Percentiles rank a stretch among this genome's conserved stretches.
phyloP scores from a whole-genome alignment of 2,888 invertebrate genomes.

The Tenthredo mesomela region DNA sequence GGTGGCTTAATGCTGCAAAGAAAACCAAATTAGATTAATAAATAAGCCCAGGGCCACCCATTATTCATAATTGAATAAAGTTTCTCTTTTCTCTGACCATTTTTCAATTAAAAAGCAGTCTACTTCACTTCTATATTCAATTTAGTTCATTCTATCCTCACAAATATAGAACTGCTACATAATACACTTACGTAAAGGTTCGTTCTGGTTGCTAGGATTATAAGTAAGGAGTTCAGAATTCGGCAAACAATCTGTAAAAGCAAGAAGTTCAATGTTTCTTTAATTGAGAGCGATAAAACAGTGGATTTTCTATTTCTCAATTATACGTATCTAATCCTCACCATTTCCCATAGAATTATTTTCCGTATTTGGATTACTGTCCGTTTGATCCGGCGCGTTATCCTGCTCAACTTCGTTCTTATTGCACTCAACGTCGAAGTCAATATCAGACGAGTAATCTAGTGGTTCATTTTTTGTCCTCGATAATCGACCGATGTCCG shows the following conservation, averaged over 20 bases:
- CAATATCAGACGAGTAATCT: constrained; percentile 57
- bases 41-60: too few relatives aligned
- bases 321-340: neutral
- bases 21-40: constrained; percentile 5
- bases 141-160: neutral
- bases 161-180: neutral
- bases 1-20: constrained; percentile 52
- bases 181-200: constrained; percentile 64
- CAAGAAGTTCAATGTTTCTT: constrained; percentile 29
- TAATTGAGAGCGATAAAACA: neutral
- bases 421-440: constrained; percentile 14
- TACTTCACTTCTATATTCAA: neutral
- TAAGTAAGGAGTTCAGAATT: constrained; percentile 66
- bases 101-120: neutral
- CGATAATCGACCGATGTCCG: constrained; percentile 57
- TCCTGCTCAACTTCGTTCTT: constrained; percentile 19
- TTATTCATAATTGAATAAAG: neutral
- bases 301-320: neutral
- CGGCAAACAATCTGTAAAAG: constrained; percentile 63
- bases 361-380: neutral
- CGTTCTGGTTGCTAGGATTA: constrained; percentile 65
- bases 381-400: neutral
- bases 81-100: neutral
- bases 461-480: constrained; percentile 57
- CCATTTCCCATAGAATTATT: constrained; percentile 12